Conservation (phyloP, 2,797 vertebrate genomes). For the Cheracebus regulus region DNA sequence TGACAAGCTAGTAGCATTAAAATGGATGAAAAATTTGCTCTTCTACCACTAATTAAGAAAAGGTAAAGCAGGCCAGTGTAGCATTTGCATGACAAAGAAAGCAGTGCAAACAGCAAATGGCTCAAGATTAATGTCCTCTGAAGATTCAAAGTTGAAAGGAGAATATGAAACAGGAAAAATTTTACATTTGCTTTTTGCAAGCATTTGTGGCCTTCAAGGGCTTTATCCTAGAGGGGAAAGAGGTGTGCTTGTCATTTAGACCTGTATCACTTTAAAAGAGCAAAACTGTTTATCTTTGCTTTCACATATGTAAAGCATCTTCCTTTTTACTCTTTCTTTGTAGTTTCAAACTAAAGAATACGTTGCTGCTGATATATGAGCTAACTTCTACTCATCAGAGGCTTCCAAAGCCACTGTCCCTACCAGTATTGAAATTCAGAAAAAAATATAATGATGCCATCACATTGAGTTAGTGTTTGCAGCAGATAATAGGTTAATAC, state of each 20-base stretch:
- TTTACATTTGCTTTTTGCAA: not conserved
- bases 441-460: not conserved
- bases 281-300: not conserved
- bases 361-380: not conserved
- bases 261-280: not conserved
- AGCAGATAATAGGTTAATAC: not conserved
- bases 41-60: slow-evolving; percentile 2
- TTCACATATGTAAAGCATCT: not conserved
- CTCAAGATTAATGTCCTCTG: slow-evolving; percentile 29
- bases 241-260: not conserved
- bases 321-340: not conserved
- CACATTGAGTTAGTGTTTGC: not conserved
- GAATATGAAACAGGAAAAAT: not conserved
- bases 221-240: not conserved
- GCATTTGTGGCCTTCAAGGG: not conserved
- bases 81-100: slow-evolving; percentile 56
- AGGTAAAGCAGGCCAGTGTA: not conserved
- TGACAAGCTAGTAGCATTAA: not conserved
- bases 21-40: not conserved
- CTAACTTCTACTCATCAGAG: slow-evolving; percentile 20
- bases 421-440: not conserved
- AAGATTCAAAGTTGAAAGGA: slow-evolving; percentile 38
- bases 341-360: slow-evolving; percentile 34
- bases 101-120: slow-evolving; percentile 35
- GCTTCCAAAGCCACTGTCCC: not conserved